phyloP scores from a whole-genome alignment of 1,140 invertebrate genomes.

The Zaprionus gabonicus region DNA sequence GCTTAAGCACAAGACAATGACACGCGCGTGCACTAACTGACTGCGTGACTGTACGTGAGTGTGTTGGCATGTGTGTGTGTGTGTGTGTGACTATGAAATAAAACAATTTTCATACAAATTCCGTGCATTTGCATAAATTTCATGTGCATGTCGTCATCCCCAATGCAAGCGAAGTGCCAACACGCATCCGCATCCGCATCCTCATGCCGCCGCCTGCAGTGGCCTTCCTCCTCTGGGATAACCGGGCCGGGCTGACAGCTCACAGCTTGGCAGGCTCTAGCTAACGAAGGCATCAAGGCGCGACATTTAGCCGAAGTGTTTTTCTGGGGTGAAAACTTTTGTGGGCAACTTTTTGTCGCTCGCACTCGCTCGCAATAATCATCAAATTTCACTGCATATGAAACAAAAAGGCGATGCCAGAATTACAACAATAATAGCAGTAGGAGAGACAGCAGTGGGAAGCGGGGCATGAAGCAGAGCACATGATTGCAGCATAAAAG shows the following conservation, averaged over 20 bases:
- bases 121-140: conserved; percentile 83
- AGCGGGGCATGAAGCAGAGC: conserved; percentile 14
- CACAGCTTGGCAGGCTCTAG: conserved; percentile 11
- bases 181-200: conserved; percentile 24
- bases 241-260: conserved; percentile 9
- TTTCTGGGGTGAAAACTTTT: conserved; percentile 54
- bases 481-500: conserved; percentile 79
- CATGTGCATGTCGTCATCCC: conserved; percentile 65
- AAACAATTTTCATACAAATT: conserved; percentile 83
- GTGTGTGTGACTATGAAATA: conserved; percentile 60
- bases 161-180: conserved; percentile 31
- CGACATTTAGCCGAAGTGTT: conserved; percentile 43
- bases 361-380: conserved; percentile 57
- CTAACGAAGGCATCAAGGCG: conserved; percentile 72
- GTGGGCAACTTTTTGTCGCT: conserved; percentile 56
- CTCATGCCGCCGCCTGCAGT: not conserved
- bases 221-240: not conserved
- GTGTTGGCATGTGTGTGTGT: conserved; percentile 27
- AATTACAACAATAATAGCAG: conserved; percentile 33
- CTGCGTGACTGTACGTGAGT: conserved; percentile 20
- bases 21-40: conserved; percentile 63
- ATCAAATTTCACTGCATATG: conserved; percentile 80
- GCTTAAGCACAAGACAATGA: conserved; percentile 80
- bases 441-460: not conserved
- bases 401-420: conserved; percentile 67